Percentiles rank a stretch among this genome's conserved stretches.
Evolutionary conservation across 1,140 invertebrate genomes (phyloP).

Genomic region (Neuroterus valhalla): DNA sequence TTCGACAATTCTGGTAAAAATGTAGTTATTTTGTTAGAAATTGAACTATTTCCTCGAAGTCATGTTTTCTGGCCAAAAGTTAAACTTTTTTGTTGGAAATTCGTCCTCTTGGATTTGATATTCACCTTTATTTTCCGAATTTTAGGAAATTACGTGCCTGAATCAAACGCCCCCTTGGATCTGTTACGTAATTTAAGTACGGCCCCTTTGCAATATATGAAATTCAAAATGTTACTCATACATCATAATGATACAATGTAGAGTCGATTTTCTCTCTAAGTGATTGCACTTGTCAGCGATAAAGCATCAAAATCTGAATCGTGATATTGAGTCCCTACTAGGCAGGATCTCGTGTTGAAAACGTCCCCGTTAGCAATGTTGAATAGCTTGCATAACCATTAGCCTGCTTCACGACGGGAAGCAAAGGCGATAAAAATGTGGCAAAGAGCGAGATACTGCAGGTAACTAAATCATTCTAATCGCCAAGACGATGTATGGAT

Average conservation of each 20-base stretch:
- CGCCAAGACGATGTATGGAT: slow-evolving; percentile 33
- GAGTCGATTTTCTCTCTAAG: background rate
- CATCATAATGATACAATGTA: background rate
- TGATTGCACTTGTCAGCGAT: background rate
- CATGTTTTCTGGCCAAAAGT: too few species aligned
- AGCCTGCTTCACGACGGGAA: slow-evolving; percentile 21
- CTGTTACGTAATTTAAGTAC: too few species aligned
- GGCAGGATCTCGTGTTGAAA: slow-evolving; percentile 31
- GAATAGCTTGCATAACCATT: slow-evolving; percentile 44
- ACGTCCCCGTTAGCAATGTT: slow-evolving; percentile 27
- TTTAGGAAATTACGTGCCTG: too few species aligned
- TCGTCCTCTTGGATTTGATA: too few species aligned
- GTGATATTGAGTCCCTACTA: slow-evolving; percentile 16
- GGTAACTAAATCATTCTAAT: slow-evolving; percentile 36
- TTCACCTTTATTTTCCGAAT: too few species aligned
- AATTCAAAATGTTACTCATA: background rate
- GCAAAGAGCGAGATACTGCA: slow-evolving; percentile 19
- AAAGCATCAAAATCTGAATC: slow-evolving; percentile 28
- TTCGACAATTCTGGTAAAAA: too few species aligned
- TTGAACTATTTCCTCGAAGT: too few species aligned
- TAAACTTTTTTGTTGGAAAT: too few species aligned
- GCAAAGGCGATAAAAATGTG: slow-evolving; percentile 18
- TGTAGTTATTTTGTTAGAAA: too few species aligned
- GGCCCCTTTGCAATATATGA: too few species aligned
- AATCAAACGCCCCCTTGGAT: too few species aligned